A percentile compares a stretch with the other conserved stretches of the same genome.
Conservation (phyloP, 1,140 invertebrate genomes). For the Calephelis nemesis region DNA sequence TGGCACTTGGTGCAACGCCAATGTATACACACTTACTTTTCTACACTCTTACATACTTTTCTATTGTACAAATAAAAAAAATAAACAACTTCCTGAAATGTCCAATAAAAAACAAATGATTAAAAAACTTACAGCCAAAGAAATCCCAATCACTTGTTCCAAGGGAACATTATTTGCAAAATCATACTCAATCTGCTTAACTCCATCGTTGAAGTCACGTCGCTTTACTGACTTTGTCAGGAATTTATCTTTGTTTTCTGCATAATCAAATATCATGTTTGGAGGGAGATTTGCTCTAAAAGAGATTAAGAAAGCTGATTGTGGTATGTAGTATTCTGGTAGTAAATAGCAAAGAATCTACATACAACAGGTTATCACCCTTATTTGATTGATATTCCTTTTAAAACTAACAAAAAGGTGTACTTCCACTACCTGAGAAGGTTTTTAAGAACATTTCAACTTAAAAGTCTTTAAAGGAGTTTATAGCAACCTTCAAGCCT, state of each 20-base stretch:
- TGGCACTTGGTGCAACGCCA: too few species aligned
- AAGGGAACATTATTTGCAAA: conserved; percentile 70
- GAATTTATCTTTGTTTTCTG: conserved; percentile 75
- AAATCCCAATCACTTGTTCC: conserved; percentile 56
- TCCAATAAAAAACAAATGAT: conserved; percentile 11
- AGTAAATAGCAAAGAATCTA: too few species aligned
- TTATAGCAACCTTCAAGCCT: too few species aligned
- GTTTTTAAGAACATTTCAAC: too few species aligned
- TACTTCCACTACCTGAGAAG: too few species aligned
- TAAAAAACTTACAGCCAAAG: conserved; percentile 40
- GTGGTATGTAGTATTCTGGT: too few species aligned
- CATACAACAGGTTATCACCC: too few species aligned
- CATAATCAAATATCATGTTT: conserved; percentile 77
- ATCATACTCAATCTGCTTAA: conserved; percentile 75
- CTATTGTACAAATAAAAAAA: not conserved
- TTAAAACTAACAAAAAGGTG: conserved; percentile 4
- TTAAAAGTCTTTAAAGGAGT: too few species aligned
- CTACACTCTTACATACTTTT: not conserved
- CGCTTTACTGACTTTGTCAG: conserved; percentile 70
- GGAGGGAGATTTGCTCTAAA: conserved; percentile 72
- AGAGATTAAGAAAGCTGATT: conserved; percentile 24
- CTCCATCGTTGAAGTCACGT: conserved; percentile 71
- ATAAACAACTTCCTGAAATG: not conserved
- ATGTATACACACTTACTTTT: too few species aligned
- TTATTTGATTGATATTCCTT: not conserved